Evolutionary conservation across 2,797 vertebrate genomes (phyloP), one percentile per base, ranked within the genome.

Genomic region (Onychomys arenicola): DNA sequence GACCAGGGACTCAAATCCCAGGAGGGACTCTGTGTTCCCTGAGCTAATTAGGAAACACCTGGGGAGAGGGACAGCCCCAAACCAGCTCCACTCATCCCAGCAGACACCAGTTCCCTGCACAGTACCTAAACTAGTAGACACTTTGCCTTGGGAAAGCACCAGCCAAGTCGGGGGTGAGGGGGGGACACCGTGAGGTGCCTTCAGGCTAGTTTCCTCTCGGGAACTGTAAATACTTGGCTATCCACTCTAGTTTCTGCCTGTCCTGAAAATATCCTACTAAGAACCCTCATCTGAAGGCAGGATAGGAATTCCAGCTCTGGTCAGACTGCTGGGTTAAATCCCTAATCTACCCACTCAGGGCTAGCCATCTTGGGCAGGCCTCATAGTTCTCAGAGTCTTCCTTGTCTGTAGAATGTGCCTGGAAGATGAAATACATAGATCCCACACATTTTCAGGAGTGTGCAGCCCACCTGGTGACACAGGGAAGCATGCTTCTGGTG

Each of bases 41-140:
- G 97, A 96, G 98, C 96, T 98, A 97, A 98, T 97, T 97, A 97
- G 87, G 85, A 97, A 96, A 96, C 94, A 95, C 96, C 25, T 97
- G 97, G 95, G 37, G 2, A 90, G 91, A 95, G 95, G 93, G 77
- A 80, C 81, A 3, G 89, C 97, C 95, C 88, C 92, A 59, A 97
- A 96, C 97, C 97, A 97, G 98, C 96, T 96, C 96, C 95, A 90
- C 97, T 94, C 34, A 91, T 92, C 91, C 46, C 98, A 96, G 97
- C 95, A 71, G 96, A 97, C 98, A 96, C 95, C 84, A 95, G 52
- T 52, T 52, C 52, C 40, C 2, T 46, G 61, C 93, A 87, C 96
- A 59, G 94, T 89, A 90, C 91, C 84, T 97, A 95, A 96, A 92
- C 61, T 21, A 17, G 34, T 1, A 21, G 87, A 21, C 11, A 67